Evolutionary conservation across 2,797 vertebrate species (phyloP), one percentile per base, ranked within the genome.

Genomic region (Rhynchotus rufescens): DNA sequence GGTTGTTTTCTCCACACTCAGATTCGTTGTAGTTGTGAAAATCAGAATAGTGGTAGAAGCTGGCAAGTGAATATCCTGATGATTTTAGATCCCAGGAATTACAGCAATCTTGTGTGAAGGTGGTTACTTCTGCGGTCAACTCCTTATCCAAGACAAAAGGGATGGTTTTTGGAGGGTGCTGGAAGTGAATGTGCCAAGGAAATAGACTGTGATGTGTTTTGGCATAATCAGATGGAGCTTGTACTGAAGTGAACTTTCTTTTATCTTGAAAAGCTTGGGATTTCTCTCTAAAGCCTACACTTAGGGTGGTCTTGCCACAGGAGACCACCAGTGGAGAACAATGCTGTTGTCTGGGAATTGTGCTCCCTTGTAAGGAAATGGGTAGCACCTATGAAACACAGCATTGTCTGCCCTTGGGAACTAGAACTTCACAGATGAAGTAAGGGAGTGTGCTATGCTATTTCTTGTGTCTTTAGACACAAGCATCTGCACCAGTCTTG

Each of bases 41-140:
- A 95, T 89, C 78, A 92, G 88, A 94, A 91, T 76, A 52, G 36
- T 65, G 49, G 72, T 84, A 72, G 72, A 81, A 93, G 61, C 72
- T 92, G 86, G 89, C 91, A 94, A 86, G 49, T 36, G 45, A 89
- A 80, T 76, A 75, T 82, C 42, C 26, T 16, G 86, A 72, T 62
- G 83, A 95, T 91, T 95, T 92, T 84, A 90, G 93, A 85, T 79
- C 69, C 86, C 86, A 72, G 75, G 90, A 95, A 84, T 94, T 86
- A 66, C 62, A 84, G 62, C 75, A 94, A 40, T 92, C 79, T 86
- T 78, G 30, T 95, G 92, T 92, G 90, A 84, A 92, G 89, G 88
- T 95, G 86, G 90, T 91, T 94, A 69, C 10, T 92, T 87, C 86
- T 93, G 86, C 49, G 86, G 90, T 81, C 88, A 93, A 62, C 45